A percentile compares a stretch with the other conserved stretches of the same genome.
These are phyloP conservation scores for Leptopilina boulardi DNA, from an alignment of 1,140 invertebrate species.

Conservation along the genomic window DNA sequence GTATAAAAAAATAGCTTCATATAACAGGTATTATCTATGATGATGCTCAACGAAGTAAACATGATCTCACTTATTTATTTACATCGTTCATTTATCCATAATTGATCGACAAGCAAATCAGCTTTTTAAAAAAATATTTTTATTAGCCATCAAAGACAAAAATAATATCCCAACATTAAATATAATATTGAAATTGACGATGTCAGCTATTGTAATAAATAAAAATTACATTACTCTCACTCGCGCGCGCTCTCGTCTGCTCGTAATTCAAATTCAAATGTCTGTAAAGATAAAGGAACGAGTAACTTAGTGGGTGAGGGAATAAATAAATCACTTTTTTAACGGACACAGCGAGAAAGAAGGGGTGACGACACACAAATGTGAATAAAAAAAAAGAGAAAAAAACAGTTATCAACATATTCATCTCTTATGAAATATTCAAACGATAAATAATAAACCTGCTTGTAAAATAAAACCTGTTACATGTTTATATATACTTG, in stretches of 20 bases:
- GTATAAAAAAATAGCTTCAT: background rate
- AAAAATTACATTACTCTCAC: background rate
- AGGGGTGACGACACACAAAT: background rate
- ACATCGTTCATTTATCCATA: background rate
- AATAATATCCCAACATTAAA: background rate
- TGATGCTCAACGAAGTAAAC: background rate
- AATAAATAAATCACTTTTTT: slow-evolving; percentile 9
- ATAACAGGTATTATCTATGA: background rate
- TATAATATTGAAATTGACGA: background rate
- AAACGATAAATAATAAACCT: background rate
- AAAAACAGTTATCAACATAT: background rate
- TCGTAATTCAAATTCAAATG: background rate
- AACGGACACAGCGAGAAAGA: background rate
- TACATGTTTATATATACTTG: background rate
- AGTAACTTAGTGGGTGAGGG: background rate
- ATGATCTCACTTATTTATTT: slow-evolving; percentile 6
- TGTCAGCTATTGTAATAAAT: background rate
- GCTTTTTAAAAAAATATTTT: background rate
- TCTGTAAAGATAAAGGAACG: slow-evolving; percentile 13
- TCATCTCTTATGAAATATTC: background rate
- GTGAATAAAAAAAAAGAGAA: background rate
- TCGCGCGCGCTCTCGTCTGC: no score
- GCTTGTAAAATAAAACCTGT: background rate
- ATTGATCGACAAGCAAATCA: background rate
- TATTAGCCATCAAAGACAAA: background rate